Percentiles rank a stretch among this genome's conserved stretches.
Conservation (phyloP, 2,113 vertebrate species). For the Rallus limicola region DNA sequence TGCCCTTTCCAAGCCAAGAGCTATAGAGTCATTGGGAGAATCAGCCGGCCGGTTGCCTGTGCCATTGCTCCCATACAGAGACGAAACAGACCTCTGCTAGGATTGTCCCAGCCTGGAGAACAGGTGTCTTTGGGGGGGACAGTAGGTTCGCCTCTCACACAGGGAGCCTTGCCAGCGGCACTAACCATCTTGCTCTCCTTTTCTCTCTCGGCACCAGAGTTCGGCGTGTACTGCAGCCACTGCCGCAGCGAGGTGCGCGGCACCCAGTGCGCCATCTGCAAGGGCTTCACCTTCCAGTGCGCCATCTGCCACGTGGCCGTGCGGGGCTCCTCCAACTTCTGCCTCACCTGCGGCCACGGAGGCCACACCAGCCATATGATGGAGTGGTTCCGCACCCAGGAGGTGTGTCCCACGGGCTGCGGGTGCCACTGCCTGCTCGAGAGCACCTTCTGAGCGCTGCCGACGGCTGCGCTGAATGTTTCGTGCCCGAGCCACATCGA, state of each 20-base stretch:
- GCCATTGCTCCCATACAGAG: accelerated
- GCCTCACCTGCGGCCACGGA: constrained; percentile 93
- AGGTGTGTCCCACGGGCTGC: constrained; percentile 95
- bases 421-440: constrained; percentile 94
- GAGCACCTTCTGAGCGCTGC: constrained; percentile 87
- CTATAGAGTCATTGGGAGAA: not conserved
- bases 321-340: constrained; percentile 96
- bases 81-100: not conserved
- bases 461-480: accelerated
- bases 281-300: constrained; percentile 95
- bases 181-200: not conserved
- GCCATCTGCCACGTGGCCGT: constrained; percentile 96
- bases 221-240: constrained; percentile 94
- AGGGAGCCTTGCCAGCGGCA: accelerated
- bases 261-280: constrained; percentile 92
- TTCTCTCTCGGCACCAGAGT: constrained; percentile 78
- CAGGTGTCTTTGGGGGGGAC: not conserved
- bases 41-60: accelerated
- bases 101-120: not conserved
- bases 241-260: constrained; percentile 93
- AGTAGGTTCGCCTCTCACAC: not conserved
- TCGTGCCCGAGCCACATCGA: not conserved
- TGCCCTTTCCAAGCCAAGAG: not conserved
- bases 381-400: constrained; percentile 96
- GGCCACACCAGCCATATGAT: constrained; percentile 98